A percentile compares a stretch with the other conserved stretches of the same genome.
These are phyloP conservation scores for Gymnobelideus leadbeateri DNA, from an alignment of 2,113 vertebrate genomes.

Conservation along the genomic window DNA sequence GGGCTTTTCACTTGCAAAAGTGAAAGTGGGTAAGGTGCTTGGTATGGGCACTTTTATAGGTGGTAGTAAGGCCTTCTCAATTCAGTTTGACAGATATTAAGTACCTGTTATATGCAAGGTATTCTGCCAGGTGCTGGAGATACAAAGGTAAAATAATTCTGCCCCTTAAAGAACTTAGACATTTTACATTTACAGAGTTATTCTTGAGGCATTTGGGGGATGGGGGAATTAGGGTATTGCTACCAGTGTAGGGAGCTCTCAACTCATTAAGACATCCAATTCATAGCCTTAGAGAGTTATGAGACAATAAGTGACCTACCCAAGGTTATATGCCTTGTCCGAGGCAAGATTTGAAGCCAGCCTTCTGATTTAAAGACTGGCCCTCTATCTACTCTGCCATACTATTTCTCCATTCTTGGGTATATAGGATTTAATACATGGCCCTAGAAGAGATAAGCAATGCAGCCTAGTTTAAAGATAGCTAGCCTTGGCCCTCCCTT, in stretches of 20 bases:
- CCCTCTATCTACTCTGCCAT: too few species aligned
- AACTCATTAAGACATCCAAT: not conserved
- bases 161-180: not conserved
- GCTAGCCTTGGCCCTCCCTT: too few species aligned
- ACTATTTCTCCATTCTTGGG: too few species aligned
- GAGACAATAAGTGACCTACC: not conserved
- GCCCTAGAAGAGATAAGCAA: too few species aligned
- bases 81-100: not conserved
- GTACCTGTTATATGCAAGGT: not conserved
- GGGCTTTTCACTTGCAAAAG: not conserved
- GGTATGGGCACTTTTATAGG: not conserved
- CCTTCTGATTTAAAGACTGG: not conserved
- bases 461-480: too few species aligned
- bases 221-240: not conserved
- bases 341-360: not conserved
- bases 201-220: not conserved
- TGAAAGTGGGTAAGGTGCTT: not conserved
- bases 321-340: not conserved
- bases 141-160: not conserved
- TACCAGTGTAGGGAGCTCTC: not conserved
- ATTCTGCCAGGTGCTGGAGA: not conserved
- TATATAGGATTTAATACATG: too few species aligned
- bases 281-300: not conserved
- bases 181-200: not conserved
- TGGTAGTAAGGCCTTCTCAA: not conserved